These are phyloP conservation scores for Muscicapa comitata DNA, from an alignment of 2,797 vertebrate species.

Conservation along the genomic window DNA sequence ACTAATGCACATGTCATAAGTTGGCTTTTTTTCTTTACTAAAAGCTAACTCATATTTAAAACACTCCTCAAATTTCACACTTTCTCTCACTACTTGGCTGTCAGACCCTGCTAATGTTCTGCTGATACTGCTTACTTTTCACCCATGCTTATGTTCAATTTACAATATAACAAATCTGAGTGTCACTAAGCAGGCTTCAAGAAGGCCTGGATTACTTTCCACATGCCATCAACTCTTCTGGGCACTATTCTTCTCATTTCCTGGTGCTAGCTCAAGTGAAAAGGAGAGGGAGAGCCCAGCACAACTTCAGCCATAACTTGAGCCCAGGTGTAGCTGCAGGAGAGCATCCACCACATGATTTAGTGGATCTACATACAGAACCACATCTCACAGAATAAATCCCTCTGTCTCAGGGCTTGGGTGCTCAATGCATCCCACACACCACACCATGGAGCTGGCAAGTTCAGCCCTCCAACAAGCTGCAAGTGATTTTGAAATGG, in stretches of 20 bases:
- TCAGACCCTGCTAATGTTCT: not conserved
- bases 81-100: not conserved
- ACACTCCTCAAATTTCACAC: not conserved
- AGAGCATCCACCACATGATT: accelerated
- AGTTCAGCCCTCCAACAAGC: not conserved
- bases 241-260: not conserved
- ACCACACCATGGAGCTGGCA: not conserved
- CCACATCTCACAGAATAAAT: not conserved
- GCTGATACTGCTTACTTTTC: not conserved
- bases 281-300: not conserved
- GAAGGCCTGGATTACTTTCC: not conserved
- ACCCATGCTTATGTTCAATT: not conserved
- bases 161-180: not conserved
- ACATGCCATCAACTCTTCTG: not conserved
- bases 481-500: not conserved
- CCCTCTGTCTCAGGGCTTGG: not conserved
- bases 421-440: accelerated
- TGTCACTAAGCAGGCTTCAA: not conserved
- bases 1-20: not conserved
- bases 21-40: not conserved
- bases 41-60: not conserved
- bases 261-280: not conserved
- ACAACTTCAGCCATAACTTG: not conserved
- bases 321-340: not conserved
- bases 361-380: not conserved